Base-by-base conservation (phyloP, 2,888 invertebrate genomes). In the Pammene aurita region DNA sequence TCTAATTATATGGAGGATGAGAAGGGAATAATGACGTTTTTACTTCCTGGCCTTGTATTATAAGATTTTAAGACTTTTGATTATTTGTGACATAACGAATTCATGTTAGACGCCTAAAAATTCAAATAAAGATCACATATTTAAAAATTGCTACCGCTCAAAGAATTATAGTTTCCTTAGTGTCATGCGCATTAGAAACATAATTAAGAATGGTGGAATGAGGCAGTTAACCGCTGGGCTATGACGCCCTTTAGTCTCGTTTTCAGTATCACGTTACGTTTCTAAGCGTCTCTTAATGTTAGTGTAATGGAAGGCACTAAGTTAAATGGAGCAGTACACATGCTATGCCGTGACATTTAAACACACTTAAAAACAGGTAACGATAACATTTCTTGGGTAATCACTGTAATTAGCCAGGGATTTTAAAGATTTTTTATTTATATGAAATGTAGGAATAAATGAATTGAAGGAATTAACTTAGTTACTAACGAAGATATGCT, bases 281-380 rank as follows among this genome's bases (percentile, higher is more conserved):
- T 50, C 61, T 62, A 62, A 62, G 50, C 48, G 50, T 62, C 50
- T 62, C 61, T 50, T 62, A 62, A 62, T 62, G 50, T 62, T 50
- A 41, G 50, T 62, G 50, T 62, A 62, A 62, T 62, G 50, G 61
- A 62, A 41, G 61, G 50, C 38, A 62, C 61, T 52, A 60, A 60
- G 60, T 60, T 60, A 60, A 60, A 60, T 60, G 60, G 60, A 46
- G 48, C 35, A 14, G 61, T 48, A 50, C 18, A 50, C 10, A 46
- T 61, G 48, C 5, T 48, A 6, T n/a, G 35, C 48, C 9, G 5
- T 38, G 48, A 16, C 16, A 35, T 18, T 50, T 50, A 48, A 50
- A 38, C 38, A 62, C 18, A 38, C n/a, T 58, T 34, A 44, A 58
- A 41, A 46, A 34, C 14, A 34, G 44, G 13, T 62, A 18, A 26